These are phyloP conservation scores for Synergus gifuensis DNA, from an alignment of 2,888 invertebrate species.

Conservation along the genomic window DNA sequence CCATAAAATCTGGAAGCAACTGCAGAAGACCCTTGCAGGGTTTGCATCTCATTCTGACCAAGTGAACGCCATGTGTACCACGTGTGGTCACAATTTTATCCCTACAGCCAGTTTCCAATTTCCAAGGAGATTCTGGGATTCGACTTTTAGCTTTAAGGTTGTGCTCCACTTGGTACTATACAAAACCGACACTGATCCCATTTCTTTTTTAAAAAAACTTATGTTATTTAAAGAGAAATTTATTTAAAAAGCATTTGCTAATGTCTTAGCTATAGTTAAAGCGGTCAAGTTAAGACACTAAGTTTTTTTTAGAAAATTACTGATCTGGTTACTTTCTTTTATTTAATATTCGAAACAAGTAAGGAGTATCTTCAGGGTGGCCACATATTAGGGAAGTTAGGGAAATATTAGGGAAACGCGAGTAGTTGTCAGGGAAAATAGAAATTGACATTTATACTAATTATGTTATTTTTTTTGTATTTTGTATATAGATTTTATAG, in stretches of 20 bases:
- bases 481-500: too few species aligned
- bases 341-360: neutral
- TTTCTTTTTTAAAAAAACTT: neutral
- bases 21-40: conserved; percentile 26
- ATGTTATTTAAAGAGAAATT: neutral
- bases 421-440: too few species aligned
- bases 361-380: too few species aligned
- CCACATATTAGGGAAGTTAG: too few species aligned
- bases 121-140: conserved; percentile 27
- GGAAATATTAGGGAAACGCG: too few species aligned
- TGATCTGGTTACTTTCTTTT: neutral
- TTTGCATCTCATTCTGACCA: conserved; percentile 30
- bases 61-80: conserved; percentile 37
- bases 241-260: neutral
- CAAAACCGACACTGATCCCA: neutral
- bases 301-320: neutral
- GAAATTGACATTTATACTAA: too few species aligned
- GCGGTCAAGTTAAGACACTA: too few species aligned
- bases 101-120: conserved; percentile 33
- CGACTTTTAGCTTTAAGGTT: neutral
- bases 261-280: neutral
- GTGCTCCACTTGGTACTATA: neutral
- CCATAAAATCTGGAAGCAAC: conserved; percentile 33
- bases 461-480: too few species aligned
- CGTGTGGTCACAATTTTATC: conserved; percentile 28